Evolutionary conservation across 2,797 vertebrate species (phyloP).

Genomic region (Pipistrellus pygmaeus): DNA sequence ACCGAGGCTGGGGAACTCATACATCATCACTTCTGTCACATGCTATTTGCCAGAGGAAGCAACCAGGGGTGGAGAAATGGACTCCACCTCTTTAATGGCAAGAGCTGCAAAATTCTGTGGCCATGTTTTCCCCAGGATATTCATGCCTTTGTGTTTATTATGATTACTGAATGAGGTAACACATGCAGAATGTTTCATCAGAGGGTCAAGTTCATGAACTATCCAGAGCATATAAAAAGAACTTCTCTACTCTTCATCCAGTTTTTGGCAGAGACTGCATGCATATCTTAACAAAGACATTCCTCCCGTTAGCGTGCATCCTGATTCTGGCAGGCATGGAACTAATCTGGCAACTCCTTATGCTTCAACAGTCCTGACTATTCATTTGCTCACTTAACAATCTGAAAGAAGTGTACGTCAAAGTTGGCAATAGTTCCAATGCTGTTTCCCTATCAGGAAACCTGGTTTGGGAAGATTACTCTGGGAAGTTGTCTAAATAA

Average conservation of each 20-base stretch:
- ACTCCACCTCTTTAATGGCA: background rate
- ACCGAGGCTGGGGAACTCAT: background rate
- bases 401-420: background rate
- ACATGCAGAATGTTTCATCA: background rate
- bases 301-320: background rate
- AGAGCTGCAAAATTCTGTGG: background rate
- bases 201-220: constrained; percentile 32
- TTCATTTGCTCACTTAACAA: background rate
- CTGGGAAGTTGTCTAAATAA: constrained; percentile 21
- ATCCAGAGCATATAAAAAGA: background rate
- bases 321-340: background rate
- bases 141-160: background rate
- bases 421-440: background rate
- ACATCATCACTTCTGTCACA: background rate
- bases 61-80: background rate
- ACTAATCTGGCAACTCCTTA: background rate
- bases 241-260: background rate
- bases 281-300: background rate
- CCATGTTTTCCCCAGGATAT: background rate
- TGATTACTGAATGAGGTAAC: background rate
- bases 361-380: background rate
- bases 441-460: background rate
- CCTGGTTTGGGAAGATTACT: constrained; percentile 2
- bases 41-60: background rate
- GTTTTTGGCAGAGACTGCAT: background rate